A percentile compares a stretch with the other conserved stretches of the same genome.
Conservation (phyloP, 2,113 vertebrate species). For the Thunnus maccoyii region DNA sequence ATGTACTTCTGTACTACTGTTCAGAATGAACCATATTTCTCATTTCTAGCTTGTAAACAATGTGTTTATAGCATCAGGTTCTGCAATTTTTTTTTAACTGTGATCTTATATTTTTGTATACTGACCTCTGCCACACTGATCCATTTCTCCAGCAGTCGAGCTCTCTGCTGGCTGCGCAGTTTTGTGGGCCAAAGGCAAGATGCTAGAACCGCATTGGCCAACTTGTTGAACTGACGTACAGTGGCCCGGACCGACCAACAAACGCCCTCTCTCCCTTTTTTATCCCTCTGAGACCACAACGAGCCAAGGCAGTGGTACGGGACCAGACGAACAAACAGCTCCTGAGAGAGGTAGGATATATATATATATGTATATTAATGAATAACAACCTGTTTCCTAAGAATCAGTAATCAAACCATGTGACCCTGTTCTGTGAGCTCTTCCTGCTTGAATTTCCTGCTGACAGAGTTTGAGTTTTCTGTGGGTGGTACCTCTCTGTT, state of each 20-base stretch:
- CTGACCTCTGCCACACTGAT: constrained; percentile 92
- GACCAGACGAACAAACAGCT: constrained; percentile 90
- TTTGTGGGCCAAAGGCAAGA: constrained; percentile 88
- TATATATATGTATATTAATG: background rate
- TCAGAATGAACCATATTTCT: background rate
- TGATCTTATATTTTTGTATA: background rate
- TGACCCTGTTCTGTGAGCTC: background rate
- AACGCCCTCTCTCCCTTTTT: constrained; percentile 87
- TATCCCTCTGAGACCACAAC: constrained; percentile 92
- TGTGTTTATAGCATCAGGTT: background rate
- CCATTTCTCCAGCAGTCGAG: constrained; percentile 93
- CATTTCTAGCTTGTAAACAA: background rate
- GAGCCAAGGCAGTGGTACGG: constrained; percentile 93
- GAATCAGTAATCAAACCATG: background rate
- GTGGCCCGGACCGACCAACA: constrained; percentile 92
- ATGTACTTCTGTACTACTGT: background rate
- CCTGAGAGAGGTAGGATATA: constrained; percentile 75
- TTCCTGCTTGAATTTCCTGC: background rate
- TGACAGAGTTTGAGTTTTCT: background rate
- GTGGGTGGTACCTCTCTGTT: background rate
- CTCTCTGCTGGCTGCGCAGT: constrained; percentile 89
- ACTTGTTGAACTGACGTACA: constrained; percentile 91
- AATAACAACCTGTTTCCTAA: background rate
- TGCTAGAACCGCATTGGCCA: constrained; percentile 89
- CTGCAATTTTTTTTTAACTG: background rate